Evolutionary conservation across 2,113 vertebrate genomes (phyloP).

Genomic region (Aegotheles bennettii): DNA sequence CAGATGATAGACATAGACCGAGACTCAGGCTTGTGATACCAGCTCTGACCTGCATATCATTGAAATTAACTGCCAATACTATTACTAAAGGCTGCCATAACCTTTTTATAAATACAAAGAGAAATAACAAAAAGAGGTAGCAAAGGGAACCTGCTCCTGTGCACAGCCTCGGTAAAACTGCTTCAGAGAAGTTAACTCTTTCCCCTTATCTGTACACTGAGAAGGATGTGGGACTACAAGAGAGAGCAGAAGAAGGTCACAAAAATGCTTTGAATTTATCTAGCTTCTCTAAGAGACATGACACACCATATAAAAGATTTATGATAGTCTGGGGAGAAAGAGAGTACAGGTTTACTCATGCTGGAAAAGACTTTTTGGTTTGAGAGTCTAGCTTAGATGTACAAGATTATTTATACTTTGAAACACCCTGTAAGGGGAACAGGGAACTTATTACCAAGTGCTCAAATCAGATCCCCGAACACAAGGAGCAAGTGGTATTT

Average conservation of each 20-base stretch:
- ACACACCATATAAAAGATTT: not conserved
- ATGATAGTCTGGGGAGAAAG: not conserved
- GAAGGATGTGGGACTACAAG: not conserved
- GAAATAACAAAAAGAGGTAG: not conserved
- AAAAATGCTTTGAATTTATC: not conserved
- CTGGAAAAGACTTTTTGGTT: not conserved
- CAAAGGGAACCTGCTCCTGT: not conserved
- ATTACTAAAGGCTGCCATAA: not conserved
- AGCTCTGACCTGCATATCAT: rapidly evolving
- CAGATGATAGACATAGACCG: rapidly evolving
- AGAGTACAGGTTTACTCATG: not conserved
- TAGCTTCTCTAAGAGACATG: not conserved
- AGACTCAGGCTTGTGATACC: not conserved
- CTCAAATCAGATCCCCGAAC: not conserved
- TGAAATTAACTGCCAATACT: not conserved
- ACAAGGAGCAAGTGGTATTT: not conserved
- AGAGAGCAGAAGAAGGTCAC: not conserved
- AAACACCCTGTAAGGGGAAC: not conserved
- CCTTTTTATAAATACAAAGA: not conserved
- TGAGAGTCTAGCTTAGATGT: not conserved
- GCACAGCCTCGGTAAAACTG: not conserved
- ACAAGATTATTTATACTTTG: not conserved
- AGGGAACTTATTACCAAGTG: not conserved
- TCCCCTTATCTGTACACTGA: not conserved
- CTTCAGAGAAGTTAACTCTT: not conserved